These are phyloP conservation scores for Stomorhina lunata DNA, from an alignment of 2,888 invertebrate species.

Conservation along the genomic window DNA sequence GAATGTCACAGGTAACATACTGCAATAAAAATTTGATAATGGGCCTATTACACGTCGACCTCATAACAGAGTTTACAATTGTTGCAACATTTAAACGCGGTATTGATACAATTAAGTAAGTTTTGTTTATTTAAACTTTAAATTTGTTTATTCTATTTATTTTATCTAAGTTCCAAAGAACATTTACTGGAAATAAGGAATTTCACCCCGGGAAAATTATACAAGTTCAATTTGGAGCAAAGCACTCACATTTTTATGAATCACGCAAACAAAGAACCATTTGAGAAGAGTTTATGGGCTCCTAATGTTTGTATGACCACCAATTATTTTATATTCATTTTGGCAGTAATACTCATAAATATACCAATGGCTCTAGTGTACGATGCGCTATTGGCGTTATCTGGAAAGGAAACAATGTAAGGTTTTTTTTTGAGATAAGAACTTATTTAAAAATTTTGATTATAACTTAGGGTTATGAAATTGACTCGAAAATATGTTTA, in stretches of 20 bases:
- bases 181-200: conserved; percentile 3
- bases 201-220: not conserved
- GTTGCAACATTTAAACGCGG: conserved; percentile 86
- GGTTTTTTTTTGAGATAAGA: too few species aligned
- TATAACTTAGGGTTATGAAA: conserved; percentile 22
- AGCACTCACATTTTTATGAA: not conserved
- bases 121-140: conserved; percentile 82
- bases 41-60: conserved; percentile 90
- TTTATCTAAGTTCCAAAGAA: not conserved
- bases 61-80: conserved; percentile 86
- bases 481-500: conserved; percentile 5
- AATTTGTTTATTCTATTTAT: conserved; percentile 19
- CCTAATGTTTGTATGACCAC: conserved; percentile 82
- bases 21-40: conserved; percentile 82
- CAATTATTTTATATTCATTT: conserved; percentile 82
- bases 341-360: conserved; percentile 83
- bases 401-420: conserved; percentile 87
- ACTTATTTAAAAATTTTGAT: not conserved
- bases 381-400: conserved; percentile 83
- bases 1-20: conserved; percentile 85
- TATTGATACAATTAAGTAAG: conserved; percentile 70
- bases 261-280: conserved; percentile 80
- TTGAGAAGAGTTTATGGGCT: conserved; percentile 85
- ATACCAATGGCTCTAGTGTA: conserved; percentile 87
- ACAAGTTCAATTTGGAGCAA: not conserved